These are phyloP conservation scores for Leucopsar rothschildi DNA, from an alignment of 2,113 vertebrate genomes.

Conservation along the genomic window DNA sequence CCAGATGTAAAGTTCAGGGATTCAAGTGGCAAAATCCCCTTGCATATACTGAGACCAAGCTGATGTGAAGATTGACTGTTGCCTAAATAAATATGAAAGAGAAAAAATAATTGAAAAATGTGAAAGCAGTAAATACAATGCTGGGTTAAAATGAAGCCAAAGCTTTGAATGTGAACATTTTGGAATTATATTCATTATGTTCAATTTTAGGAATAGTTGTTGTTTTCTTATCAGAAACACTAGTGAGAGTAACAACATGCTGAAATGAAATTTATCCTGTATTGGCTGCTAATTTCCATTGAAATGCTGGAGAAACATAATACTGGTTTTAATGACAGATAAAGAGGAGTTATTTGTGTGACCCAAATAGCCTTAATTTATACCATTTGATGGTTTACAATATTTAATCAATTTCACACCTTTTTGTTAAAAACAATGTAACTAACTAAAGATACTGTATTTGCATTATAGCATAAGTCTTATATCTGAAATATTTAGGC, in stretches of 20 bases:
- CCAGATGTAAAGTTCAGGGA: neutral
- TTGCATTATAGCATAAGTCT: neutral
- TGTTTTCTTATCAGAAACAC: neutral
- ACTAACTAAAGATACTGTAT: neutral
- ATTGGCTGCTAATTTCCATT: neutral
- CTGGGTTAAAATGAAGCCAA: neutral
- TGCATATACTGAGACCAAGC: neutral
- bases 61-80: neutral
- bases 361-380: neutral
- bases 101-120: neutral
- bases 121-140: neutral
- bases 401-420: neutral
- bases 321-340: neutral
- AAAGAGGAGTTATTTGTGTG: neutral
- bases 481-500: neutral
- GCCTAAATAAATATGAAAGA: neutral
- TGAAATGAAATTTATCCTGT: neutral
- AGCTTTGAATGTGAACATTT: neutral
- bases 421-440: neutral
- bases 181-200: neutral
- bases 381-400: neutral
- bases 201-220: neutral
- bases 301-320: neutral
- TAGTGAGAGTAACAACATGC: neutral
- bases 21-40: neutral